phyloP scores from a whole-genome alignment of 2,888 invertebrate genomes.

The Scrobipalpa costella region DNA sequence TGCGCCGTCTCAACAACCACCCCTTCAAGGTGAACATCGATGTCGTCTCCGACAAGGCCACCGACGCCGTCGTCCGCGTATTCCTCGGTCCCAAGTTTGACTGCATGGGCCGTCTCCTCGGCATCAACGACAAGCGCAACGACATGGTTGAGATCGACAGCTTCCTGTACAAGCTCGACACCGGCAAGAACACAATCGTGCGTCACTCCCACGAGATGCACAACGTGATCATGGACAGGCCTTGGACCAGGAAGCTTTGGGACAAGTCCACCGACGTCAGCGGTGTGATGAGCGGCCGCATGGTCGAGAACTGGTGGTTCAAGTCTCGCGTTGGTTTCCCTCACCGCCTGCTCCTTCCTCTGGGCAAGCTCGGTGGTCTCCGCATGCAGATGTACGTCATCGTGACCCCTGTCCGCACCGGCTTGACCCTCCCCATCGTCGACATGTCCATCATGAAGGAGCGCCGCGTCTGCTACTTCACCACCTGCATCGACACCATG shows the following conservation, averaged over 20 bases:
- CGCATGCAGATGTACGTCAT: slow-evolving; percentile 84
- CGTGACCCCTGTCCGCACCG: slow-evolving; percentile 78
- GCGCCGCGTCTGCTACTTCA: slow-evolving; percentile 78
- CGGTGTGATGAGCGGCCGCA: slow-evolving; percentile 70
- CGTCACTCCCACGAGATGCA: slow-evolving; percentile 85
- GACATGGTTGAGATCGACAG: slow-evolving; percentile 75
- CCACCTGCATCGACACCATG: slow-evolving; percentile 81
- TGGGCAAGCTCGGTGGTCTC: slow-evolving; percentile 84
- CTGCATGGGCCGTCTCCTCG: slow-evolving; percentile 80
- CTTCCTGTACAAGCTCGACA: slow-evolving; percentile 82
- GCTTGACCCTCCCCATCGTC: slow-evolving; percentile 67
- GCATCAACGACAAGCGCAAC: slow-evolving; percentile 67
- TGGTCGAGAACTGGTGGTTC: slow-evolving; percentile 80
- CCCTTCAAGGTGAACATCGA: slow-evolving; percentile 82
- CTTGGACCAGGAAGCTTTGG: slow-evolving; percentile 61
- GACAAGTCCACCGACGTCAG: slow-evolving; percentile 54
- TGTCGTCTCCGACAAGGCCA: slow-evolving; percentile 79
- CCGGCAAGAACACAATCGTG: slow-evolving; percentile 85
- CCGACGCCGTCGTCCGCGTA: slow-evolving; percentile 83
- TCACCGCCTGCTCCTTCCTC: slow-evolving; percentile 85
- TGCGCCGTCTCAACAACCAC: slow-evolving; percentile 84
- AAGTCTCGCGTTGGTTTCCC: slow-evolving; percentile 83
- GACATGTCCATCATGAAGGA: slow-evolving; percentile 74
- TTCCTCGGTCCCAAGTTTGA: slow-evolving; percentile 88
- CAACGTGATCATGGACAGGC: slow-evolving; percentile 82